Percentiles rank a stretch among this genome's conserved stretches.
Evolutionary conservation across 1,140 invertebrate species (phyloP).

Genomic region (Holcopasites calliopsidis): DNA sequence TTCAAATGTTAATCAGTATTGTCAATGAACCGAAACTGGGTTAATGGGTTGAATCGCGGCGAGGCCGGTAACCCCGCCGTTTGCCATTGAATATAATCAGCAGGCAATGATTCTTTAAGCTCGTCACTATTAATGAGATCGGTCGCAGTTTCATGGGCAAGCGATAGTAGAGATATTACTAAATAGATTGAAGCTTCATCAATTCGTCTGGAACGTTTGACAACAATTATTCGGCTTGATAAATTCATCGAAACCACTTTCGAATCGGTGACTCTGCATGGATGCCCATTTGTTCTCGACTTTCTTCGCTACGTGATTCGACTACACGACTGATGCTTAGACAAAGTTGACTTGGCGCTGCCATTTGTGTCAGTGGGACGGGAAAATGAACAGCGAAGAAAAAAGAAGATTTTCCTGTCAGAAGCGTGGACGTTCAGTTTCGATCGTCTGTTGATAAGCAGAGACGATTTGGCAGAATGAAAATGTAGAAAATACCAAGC

Average conservation of each 20-base stretch:
- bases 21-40: constrained; percentile 58
- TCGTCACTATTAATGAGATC: too few relatives aligned
- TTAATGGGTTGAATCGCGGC: constrained; percentile 56
- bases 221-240: background rate
- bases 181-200: background rate
- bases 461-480: background rate
- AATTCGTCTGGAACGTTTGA: background rate
- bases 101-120: background rate
- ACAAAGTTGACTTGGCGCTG: background rate
- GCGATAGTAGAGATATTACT: too few relatives aligned
- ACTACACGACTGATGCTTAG: background rate
- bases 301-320: constrained; percentile 42
- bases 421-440: background rate
- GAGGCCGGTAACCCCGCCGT: constrained; percentile 53
- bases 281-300: constrained; percentile 15
- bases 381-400: constrained; percentile 37
- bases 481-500: background rate
- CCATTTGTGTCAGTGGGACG: constrained; percentile 33
- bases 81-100: background rate
- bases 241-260: constrained; percentile 31
- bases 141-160: too few relatives aligned
- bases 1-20: constrained; percentile 69
- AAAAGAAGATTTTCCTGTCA: constrained; percentile 10
- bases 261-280: constrained; percentile 1
- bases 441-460: background rate